Percentiles rank a stretch among this genome's conserved stretches.
phyloP scores from a whole-genome alignment of 1,140 invertebrate species.

The Anoplolepis gracilipes region DNA sequence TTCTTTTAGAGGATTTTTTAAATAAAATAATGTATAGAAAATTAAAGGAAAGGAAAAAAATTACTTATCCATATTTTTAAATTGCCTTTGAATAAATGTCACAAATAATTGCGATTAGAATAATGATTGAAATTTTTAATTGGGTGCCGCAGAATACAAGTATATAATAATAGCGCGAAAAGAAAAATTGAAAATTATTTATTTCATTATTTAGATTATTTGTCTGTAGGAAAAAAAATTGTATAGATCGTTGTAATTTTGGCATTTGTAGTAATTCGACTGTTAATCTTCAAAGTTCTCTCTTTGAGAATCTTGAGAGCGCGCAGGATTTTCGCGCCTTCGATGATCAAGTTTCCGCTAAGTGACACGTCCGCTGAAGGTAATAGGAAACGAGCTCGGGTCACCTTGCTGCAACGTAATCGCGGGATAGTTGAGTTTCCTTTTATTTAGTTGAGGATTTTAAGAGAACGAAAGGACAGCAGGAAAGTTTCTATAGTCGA shows the following conservation, averaged over 20 bases:
- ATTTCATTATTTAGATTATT: not conserved
- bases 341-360: slow-evolving; percentile 51
- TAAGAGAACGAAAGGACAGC: slow-evolving; percentile 43
- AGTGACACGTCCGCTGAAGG: slow-evolving; percentile 53
- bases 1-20: not conserved
- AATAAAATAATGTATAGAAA: not conserved
- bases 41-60: no score
- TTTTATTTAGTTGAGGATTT: slow-evolving; percentile 57
- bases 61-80: not conserved
- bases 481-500: slow-evolving; percentile 49
- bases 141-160: no score
- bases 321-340: slow-evolving; percentile 26
- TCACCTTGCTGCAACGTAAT: slow-evolving; percentile 58
- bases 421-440: slow-evolving; percentile 44
- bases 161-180: not conserved
- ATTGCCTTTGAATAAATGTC: not conserved
- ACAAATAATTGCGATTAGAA: not conserved
- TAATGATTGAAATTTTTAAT: not conserved
- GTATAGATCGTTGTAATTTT: not conserved
- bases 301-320: not conserved
- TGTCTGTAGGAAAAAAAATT: not conserved
- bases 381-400: slow-evolving; percentile 57
- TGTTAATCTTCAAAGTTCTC: not conserved
- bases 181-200: not conserved
- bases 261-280: not conserved